A percentile compares a stretch with the other conserved stretches of the same genome.
phyloP scores from a whole-genome alignment of 1,140 invertebrate genomes.

The Portunus trituberculatus region DNA sequence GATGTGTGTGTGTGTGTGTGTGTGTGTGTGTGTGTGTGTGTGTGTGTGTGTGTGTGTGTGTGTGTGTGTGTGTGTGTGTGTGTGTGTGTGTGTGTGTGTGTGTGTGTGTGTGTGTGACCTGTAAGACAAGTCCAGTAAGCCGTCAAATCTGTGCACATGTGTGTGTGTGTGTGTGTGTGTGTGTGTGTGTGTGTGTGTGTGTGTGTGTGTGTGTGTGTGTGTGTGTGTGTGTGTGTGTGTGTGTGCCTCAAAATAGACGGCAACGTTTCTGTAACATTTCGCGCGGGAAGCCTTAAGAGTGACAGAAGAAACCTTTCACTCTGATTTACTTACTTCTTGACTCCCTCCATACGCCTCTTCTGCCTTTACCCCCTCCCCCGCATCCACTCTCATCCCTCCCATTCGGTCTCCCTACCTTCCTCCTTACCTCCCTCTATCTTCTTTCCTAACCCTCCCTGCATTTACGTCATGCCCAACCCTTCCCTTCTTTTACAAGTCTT shows the following conservation, averaged over 20 bases:
- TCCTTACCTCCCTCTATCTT: not conserved
- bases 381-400: not conserved
- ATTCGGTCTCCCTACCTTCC: not conserved
- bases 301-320: too few species aligned
- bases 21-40: too few species aligned
- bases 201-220: conserved; percentile 1
- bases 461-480: not conserved
- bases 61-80: too few species aligned
- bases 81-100: too few species aligned
- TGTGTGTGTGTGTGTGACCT: conserved; percentile 10
- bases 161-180: not conserved
- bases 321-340: not conserved
- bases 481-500: not conserved
- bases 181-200: conserved; percentile 20
- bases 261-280: too few species aligned
- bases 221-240: conserved; percentile 17
- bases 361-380: not conserved
- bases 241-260: not conserved
- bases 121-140: not conserved
- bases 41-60: too few species aligned
- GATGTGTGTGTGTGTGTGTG: too few species aligned
- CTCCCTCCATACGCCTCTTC: not conserved
- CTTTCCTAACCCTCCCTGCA: not conserved
- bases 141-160: not conserved
- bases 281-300: too few species aligned